These are phyloP conservation scores for Poeciliopsis infans DNA, from an alignment of 2,797 vertebrate genomes.

Conservation along the genomic window DNA sequence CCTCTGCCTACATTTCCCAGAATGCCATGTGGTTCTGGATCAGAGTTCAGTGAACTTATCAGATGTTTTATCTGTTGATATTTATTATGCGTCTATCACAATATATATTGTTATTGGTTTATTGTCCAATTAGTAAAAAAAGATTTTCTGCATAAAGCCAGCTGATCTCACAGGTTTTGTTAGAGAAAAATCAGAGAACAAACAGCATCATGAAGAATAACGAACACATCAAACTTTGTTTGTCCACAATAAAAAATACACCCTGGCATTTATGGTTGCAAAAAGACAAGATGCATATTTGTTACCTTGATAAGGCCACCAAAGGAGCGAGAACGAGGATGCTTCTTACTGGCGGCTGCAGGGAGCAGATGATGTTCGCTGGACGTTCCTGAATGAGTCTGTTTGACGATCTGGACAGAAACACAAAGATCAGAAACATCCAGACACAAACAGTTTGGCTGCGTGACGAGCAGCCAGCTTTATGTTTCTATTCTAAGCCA, in stretches of 20 bases:
- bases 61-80: no score
- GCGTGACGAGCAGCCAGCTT: background rate
- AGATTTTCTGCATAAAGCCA: background rate
- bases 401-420: slow-evolving; percentile 87
- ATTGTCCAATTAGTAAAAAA: background rate
- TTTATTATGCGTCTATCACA: no score
- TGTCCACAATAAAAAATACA: background rate
- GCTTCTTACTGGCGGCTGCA: slow-evolving; percentile 80
- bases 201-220: background rate
- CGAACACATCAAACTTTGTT: background rate
- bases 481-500: background rate
- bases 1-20: no score
- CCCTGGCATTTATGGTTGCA: background rate
- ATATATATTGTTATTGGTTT: no score
- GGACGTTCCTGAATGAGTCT: slow-evolving; percentile 81
- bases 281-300: background rate
- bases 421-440: background rate
- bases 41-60: no score
- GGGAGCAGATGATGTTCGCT: slow-evolving; percentile 58
- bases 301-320: slow-evolving; percentile 95
- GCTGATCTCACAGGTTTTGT: background rate
- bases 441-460: background rate
- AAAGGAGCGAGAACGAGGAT: slow-evolving; percentile 90
- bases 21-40: no score
- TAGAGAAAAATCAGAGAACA: background rate